These are phyloP conservation scores for Paracentrotus lividus DNA, from an alignment of 53 echinoderm and acorn worm species.

Conservation along the genomic window DNA sequence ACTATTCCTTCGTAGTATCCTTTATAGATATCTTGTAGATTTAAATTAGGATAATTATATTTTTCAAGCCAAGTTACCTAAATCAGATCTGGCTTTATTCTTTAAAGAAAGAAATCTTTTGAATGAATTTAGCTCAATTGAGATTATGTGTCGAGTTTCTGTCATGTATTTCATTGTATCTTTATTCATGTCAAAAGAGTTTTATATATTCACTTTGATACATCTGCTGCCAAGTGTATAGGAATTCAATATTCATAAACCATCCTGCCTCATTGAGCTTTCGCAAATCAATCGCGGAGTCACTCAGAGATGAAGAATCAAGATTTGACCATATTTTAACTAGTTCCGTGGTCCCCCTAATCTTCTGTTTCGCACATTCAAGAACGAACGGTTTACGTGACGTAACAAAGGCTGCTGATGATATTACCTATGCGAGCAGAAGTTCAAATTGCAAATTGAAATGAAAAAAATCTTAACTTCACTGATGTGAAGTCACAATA, in stretches of 20 bases:
- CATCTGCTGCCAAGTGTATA: not conserved
- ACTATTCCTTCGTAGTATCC: too few species aligned
- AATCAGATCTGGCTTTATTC: not conserved
- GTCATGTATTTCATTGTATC: not conserved
- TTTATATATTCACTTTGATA: not conserved
- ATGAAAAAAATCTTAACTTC: too few species aligned
- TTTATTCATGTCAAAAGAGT: not conserved
- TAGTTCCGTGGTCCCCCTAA: too few species aligned
- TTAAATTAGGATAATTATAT: not conserved
- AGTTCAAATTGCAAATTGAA: too few species aligned
- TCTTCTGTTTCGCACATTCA: too few species aligned
- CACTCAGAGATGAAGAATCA: too few species aligned
- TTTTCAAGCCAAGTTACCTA: not conserved
- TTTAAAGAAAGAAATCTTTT: not conserved
- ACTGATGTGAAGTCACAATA: too few species aligned
- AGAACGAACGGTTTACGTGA: too few species aligned
- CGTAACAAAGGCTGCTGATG: too few species aligned
- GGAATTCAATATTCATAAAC: not conserved
- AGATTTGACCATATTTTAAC: too few species aligned
- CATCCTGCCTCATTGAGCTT: constrained; percentile 26
- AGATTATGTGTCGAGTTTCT: not conserved
- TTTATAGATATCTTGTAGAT: not conserved
- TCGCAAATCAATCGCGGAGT: too few species aligned
- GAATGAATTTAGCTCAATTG: not conserved
- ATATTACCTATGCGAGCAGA: too few species aligned